A percentile compares a stretch with the other conserved stretches of the same genome.
Conservation (phyloP, 2,797 vertebrate genomes). For the Malurus leucopterus region DNA sequence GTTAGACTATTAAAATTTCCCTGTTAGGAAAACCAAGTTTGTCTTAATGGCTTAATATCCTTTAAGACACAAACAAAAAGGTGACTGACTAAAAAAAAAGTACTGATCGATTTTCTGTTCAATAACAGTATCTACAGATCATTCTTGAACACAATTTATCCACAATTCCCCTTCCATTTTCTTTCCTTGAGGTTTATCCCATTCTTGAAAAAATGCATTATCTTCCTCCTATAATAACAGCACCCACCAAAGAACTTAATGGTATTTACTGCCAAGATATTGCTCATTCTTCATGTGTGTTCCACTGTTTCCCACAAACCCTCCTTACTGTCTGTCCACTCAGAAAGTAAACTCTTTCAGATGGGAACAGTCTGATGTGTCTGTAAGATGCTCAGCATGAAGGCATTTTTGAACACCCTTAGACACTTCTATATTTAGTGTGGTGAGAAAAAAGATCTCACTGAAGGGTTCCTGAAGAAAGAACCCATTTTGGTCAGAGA, state of each 20-base stretch:
- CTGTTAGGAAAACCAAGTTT: not conserved
- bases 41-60: not conserved
- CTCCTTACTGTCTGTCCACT: not conserved
- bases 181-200: not conserved
- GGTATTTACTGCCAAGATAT: not conserved
- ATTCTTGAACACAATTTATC: not conserved
- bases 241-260: not conserved
- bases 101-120: not conserved
- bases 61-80: not conserved
- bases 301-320: not conserved
- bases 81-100: not conserved
- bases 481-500: not conserved
- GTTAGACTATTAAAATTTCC: not conserved
- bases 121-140: not conserved
- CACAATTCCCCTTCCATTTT: not conserved
- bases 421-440: not conserved
- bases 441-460: not conserved
- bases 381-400: not conserved
- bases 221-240: not conserved
- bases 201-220: not conserved
- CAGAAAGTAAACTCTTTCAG: not conserved
- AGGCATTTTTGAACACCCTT: not conserved
- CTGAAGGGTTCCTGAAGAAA: not conserved
- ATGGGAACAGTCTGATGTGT: fast-evolving
- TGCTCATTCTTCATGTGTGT: not conserved